These are phyloP conservation scores for Lasioglossum oenotherae DNA, from an alignment of 2,888 invertebrate genomes.

Conservation along the genomic window DNA sequence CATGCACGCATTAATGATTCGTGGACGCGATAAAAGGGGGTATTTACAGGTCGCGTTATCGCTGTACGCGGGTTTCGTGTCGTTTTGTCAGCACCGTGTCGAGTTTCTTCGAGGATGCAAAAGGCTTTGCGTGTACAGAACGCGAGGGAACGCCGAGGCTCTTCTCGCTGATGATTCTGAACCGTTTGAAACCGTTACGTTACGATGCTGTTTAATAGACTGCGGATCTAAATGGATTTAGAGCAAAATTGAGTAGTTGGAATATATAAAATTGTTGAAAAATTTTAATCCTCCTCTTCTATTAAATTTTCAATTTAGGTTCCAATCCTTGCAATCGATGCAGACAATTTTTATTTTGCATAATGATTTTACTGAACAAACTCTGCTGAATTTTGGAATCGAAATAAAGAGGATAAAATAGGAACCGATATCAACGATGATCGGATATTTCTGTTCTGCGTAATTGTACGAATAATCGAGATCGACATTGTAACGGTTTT, in stretches of 20 bases:
- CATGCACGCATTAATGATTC: slow-evolving; percentile 57
- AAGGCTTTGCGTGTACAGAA: slow-evolving; percentile 48
- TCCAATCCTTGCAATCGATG: too few relatives aligned
- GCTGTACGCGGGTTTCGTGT: slow-evolving; percentile 11
- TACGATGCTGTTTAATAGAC: not conserved
- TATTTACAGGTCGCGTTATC: slow-evolving; percentile 61
- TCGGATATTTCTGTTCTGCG: too few relatives aligned
- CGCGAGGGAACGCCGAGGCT: slow-evolving; percentile 8
- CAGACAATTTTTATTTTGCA: too few relatives aligned
- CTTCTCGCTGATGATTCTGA: not conserved
- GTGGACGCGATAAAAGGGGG: slow-evolving; percentile 50
- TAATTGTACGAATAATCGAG: not conserved
- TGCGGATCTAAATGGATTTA: too few relatives aligned
- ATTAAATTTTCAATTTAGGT: too few relatives aligned
- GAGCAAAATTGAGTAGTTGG: too few relatives aligned
- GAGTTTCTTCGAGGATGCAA: slow-evolving; percentile 27
- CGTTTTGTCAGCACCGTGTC: slow-evolving; percentile 3
- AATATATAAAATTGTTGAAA: too few relatives aligned
- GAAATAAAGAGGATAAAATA: not conserved
- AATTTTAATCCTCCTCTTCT: too few relatives aligned
- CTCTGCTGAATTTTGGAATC: too few relatives aligned
- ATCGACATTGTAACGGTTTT: not conserved
- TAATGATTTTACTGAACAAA: too few relatives aligned
- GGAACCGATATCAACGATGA: too few relatives aligned
- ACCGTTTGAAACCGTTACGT: not conserved